Evolutionary conservation across 1,140 invertebrate species (phyloP), one percentile per base, ranked within the genome.

Genomic region (Psilanteris sp.): DNA sequence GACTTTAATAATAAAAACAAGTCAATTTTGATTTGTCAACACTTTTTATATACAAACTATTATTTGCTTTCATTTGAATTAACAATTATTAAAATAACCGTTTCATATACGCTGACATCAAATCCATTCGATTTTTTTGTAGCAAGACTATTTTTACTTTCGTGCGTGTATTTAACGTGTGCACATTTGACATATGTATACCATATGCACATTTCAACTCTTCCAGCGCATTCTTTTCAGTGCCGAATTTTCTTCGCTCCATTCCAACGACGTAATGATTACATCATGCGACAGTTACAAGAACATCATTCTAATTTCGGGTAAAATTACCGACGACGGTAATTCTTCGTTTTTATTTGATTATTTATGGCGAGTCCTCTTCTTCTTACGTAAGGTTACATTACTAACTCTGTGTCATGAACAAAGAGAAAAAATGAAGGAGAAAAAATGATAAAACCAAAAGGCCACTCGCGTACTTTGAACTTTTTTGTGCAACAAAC

Each of bases 371-470:
- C 18, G 16, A 52, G 13, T 37, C n/a, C 11, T 37, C 14, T 26
- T 16, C 34, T 18, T 18, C 29, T 72, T 72, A 55, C 32, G 32
- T 72, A 72, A 72, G 55, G 54, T n/a, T n/a, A n/a, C n/a, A n/a
- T n/a, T n/a, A n/a, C n/a, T n/a, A n/a, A n/a, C n/a, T n/a, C n/a
- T n/a, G n/a, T n/a, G n/a, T n/a, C n/a, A n/a, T n/a, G n/a, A n/a
- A n/a, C n/a, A n/a, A n/a, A n/a, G n/a, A n/a, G n/a, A n/a, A n/a
- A n/a, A n/a, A n/a, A n/a, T n/a, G n/a, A n/a, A n/a, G n/a, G n/a
- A n/a, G n/a, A n/a, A n/a, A n/a, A n/a, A n/a, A n/a, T n/a, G n/a
- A 61, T 54, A 72, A 62, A 62, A 72, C 62, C 57, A 71, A 54
- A 68, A 61, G 68, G 41, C 55, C 43, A 62, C 41, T 72, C 50